Base-by-base conservation (phyloP, 2,888 invertebrate species). In the Leuctra nigra region DNA sequence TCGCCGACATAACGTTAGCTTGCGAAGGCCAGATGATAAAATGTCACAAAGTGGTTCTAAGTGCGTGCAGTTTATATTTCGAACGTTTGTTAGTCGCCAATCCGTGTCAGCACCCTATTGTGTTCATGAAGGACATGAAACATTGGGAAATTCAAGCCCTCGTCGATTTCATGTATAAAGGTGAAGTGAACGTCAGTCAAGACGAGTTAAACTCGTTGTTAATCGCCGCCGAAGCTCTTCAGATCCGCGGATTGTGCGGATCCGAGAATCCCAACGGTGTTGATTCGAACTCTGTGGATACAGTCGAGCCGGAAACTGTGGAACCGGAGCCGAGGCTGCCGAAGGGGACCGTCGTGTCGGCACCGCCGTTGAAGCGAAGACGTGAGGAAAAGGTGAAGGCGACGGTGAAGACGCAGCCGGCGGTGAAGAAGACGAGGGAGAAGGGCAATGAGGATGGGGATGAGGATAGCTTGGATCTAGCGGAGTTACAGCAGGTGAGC, bases 161-260 rank as follows among this genome's bases (percentile, higher is more conserved):
- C 44, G 89, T 91, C 33, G 90, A 90, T 72, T 91, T 91, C 68
- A 91, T 91, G 91, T 91, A 91, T 71, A 88, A 88, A 68, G 91
- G 91, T 0, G 91, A 91, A 69, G 91, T 91, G 29, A 90, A 89
- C 68, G 89, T 91, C 0, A 86, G 88, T 20, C 44, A 44, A 20
- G 44, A 90, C 56, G 88, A 90, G 59, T 73, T 91, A 53, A 86
- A 88, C 29, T 86, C 87, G 63, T 71, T 91, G n/a, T 73, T 91
- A 9, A 86, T 86, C 67, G 88, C 89, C 0, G 91, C 91, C 0
- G 90, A 91, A 67, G 86, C 89, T 14, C 69, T 91, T 64, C 88
- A 91, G 39, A 59, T 59, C 11, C 59, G 59, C 24, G 59, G 59
- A 33, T 25, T 59, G n/a, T 59, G 59, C 52, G 54, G 59, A 13